Evolutionary conservation across 2,888 invertebrate genomes (phyloP), one percentile per base, ranked within the genome.

Genomic region (Bellardia bayeri): DNA sequence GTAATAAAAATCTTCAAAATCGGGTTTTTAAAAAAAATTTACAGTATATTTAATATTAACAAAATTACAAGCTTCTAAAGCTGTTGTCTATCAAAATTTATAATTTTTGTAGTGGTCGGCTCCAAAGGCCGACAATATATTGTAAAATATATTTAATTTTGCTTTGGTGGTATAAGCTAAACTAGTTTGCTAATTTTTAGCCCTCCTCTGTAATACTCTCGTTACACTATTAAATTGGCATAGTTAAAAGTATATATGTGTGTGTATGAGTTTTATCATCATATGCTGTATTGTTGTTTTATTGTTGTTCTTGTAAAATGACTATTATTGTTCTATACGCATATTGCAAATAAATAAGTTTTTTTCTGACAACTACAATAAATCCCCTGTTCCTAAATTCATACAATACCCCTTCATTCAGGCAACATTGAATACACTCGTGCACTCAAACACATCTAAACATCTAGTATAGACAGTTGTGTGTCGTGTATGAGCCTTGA

Each of bases 291-390:
- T 64, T 72, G 23, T 64, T 42, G 30, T 45, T 45, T 56, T 58
- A 14, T 56, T 23, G 23, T 69, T 49, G 23, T 33, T 71, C 16
- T 49, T 74, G 30, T 66, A 61, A 71, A 40, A 63, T 80, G 23
- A 63, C 71, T 61, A 54, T 71, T 11, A 71, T 75, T 68, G 45
- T 74, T 78, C 64, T 33, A 9, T 68, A 84, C 84, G 74, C 82
- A 79, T 40, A 87, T 75, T 84, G 69, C 79, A 82, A 82, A 76
- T 63, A 63, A 63, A 37, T 76, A 61, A 1, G 37, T 33, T 33
- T 64, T 33, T 63, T 66, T 45, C n/a, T 49, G 49, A 58, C 49
- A 71, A 42, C 66, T 74, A 61, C 8, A 45, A 23, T 54, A 75
- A 74, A 58, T 69, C 74, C 69, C 23, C 16, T 56, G 54, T 16